Evolutionary conservation across 2,888 invertebrate genomes (phyloP), one percentile per base, ranked within the genome.

Genomic region (Buathra laborator): DNA sequence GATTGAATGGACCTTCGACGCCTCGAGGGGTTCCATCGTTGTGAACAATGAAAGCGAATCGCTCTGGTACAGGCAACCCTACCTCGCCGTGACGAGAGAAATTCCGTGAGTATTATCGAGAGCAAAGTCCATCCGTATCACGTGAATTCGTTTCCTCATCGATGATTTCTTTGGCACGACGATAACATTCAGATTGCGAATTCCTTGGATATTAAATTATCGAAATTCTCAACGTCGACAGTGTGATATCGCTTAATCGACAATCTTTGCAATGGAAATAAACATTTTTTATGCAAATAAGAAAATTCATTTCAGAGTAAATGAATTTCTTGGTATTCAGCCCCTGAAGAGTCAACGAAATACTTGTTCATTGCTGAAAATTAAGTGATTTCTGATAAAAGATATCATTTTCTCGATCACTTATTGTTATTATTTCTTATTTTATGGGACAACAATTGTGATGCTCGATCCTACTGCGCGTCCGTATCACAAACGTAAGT

Each of bases 1-100:
- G 56, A 82, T 79, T 85, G 79, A 85, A 85, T 85, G 82, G 82
- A 79, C 82, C 75, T 85, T 71, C 82, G 81, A 82, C 75, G 82
- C 85, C 82, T 85, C 82, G 76, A 82, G 82, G 85, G 85, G 79
- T 79, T 82, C 78, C 78, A 44, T 71, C 37, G 37, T 72, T 46
- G 76, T 67, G 85, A 85, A 85, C 85, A 85, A 85, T 85, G 80
- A 72, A 67, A 76, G 62, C 74, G 82, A 72, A 84, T 80, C 66
- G 71, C 76, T 71, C 76, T 71, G 78, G 76, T 79, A 51, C 19
- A 64, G 81, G 70, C 85, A 79, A 53, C 59, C 77, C 24, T 66
- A 32, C 68, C 43, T 53, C 46, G 74, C 79, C 76, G 76, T 80
- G 80, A 76, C 62, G 44, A 43, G 71, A 79, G 82, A 66, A 85